Conservation (phyloP, 2,797 vertebrate species). For the Lagocephalus sceleratus region DNA sequence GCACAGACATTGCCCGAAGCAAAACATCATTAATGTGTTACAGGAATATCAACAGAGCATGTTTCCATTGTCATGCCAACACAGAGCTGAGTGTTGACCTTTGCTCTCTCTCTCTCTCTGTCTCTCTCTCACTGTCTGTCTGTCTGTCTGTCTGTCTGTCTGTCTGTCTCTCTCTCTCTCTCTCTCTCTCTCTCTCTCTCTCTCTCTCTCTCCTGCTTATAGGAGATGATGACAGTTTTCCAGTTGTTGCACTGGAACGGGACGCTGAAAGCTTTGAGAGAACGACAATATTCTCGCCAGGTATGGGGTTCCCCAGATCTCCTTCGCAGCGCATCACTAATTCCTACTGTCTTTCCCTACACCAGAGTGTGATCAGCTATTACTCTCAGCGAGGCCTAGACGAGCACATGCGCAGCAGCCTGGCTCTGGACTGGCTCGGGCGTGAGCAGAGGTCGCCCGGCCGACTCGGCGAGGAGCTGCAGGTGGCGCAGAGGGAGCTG, state of each 20-base stretch:
- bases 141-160: conserved; percentile 3
- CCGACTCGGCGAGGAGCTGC: conserved; percentile 81
- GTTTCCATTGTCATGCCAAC: conserved; percentile 27
- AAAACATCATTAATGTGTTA: conserved; percentile 25
- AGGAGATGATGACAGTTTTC: conserved; percentile 94
- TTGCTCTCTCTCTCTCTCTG: conserved; percentile 24
- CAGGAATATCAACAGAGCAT: conserved; percentile 10
- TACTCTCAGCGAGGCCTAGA: conserved; percentile 86
- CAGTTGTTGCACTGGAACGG: conserved; percentile 93
- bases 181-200: background rate
- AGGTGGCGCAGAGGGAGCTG: conserved; percentile 80
- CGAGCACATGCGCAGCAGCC: conserved; percentile 86
- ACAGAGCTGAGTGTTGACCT: conserved; percentile 22
- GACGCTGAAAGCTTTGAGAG: conserved; percentile 84
- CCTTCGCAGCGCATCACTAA: background rate
- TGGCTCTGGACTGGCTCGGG: conserved; percentile 91
- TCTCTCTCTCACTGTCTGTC: conserved; percentile 4
- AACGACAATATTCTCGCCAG: conserved; percentile 85
- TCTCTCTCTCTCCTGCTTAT: conserved; percentile 12
- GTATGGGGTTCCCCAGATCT: conserved; percentile 58
- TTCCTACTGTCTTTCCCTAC: conserved; percentile 13
- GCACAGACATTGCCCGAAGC: conserved; percentile 36
- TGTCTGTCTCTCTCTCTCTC: conserved; percentile 6
- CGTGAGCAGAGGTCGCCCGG: conserved; percentile 82
- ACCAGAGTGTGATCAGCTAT: conserved; percentile 88